These are phyloP conservation scores for Cephus pygmeus DNA, from an alignment of 2,888 invertebrate species.

Conservation along the genomic window DNA sequence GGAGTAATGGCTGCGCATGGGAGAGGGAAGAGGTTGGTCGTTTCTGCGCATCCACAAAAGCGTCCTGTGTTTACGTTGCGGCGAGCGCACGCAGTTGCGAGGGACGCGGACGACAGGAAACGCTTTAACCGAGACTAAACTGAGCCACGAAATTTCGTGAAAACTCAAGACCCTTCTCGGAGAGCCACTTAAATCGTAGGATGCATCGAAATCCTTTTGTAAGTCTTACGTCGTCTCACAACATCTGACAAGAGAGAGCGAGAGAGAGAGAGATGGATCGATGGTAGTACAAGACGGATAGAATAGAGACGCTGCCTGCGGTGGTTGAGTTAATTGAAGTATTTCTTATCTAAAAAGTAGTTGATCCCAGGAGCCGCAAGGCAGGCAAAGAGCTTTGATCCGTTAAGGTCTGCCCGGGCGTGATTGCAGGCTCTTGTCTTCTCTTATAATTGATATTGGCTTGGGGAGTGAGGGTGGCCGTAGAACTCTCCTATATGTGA, in stretches of 20 bases:
- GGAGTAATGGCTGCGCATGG: slow-evolving; percentile 10
- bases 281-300: neutral
- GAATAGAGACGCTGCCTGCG: neutral
- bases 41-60: slow-evolving; percentile 36
- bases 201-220: slow-evolving; percentile 1
- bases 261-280: neutral
- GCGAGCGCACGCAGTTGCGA: slow-evolving; percentile 32
- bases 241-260: neutral
- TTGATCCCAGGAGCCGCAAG: slow-evolving; percentile 52
- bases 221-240: neutral
- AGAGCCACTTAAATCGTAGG: neutral
- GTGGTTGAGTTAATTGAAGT: slow-evolving; percentile 57
- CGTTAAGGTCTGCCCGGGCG: slow-evolving; percentile 60
- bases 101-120: slow-evolving; percentile 36
- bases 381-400: slow-evolving; percentile 56
- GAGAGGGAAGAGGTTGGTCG: neutral
- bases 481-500: neutral
- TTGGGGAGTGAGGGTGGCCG: slow-evolving; percentile 20
- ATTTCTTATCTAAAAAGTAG: slow-evolving; percentile 65
- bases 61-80: slow-evolving; percentile 24
- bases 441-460: slow-evolving; percentile 67
- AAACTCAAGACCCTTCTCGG: neutral
- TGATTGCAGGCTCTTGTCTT: slow-evolving; percentile 64
- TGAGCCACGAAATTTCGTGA: slow-evolving; percentile 14
- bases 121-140: slow-evolving; percentile 41